Evolutionary conservation across 2,797 vertebrate genomes (phyloP), one percentile per base, ranked within the genome.

Genomic region (Parauchenoglanis punctatus): DNA sequence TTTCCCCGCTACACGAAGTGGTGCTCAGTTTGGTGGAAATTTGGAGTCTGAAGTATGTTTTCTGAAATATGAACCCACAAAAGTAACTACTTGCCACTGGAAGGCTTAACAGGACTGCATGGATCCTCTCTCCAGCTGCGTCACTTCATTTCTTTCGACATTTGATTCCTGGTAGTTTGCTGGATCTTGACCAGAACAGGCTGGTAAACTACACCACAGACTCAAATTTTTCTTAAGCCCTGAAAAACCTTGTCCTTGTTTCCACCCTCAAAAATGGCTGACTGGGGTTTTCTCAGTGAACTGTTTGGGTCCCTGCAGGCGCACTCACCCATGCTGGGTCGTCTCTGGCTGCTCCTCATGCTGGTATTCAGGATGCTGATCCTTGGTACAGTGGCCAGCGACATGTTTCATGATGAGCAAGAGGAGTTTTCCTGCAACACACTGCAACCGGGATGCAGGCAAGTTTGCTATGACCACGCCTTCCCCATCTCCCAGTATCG

Each of bases 401-500:
- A 98, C 65, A 93, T 99, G 92, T 99, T 98, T 86, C 95, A 97
- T 0, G 97, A 99, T 0, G 98, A 99, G 91, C 98, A 98, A 88
- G 95, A 93, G 87, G 96, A 98, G 90, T 98, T 99, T n/a, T 93
- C 93, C 90, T 99, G 98, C 91, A 99, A 99, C 94, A 99, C 98
- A 1, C 91, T 96, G 81, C 97, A 99, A 94, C 98, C 97, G 0
- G 98, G 98, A 90, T 99, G 98, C 92, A 97, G 97, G 86, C 97
- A 98, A 88, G 97, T 96, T 20, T 99, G 97, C 93, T 97, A 98
- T 23, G 97, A 98, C 67, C 90, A 93, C 78, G 97, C 97, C 85
- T 98, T 98, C 93, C 98, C 98, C 1, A 96, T 99, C 90, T 99
- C 98, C 76, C 97, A 98, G 94, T 98, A 97, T 93, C 96, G 98